Evolutionary conservation across 2,797 vertebrate species (phyloP), one percentile per base, ranked within the genome.

Genomic region (Sebastes vulpes): DNA sequence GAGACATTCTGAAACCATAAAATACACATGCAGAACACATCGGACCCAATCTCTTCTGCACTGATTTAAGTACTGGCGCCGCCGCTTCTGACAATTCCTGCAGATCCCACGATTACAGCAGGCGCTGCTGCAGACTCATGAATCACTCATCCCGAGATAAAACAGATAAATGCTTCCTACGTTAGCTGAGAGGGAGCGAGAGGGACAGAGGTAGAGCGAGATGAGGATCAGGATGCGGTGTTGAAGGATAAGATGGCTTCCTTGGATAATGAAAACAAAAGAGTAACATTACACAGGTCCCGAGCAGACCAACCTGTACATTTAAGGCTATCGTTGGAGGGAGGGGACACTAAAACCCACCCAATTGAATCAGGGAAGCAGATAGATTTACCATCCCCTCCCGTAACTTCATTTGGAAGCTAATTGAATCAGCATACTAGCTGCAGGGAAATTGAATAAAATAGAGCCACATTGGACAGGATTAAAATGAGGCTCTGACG

Each of bases 111-210:
- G 91, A 93, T 94, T 92, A 90, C 38, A 75, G 71, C 83, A 72
- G 77, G 77, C 64, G n/a, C 82, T 75, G 72, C 85, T 65, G 57
- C 80, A 80, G 83, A 92, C 90, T 92, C 90, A 88, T 89, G 87
- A 94, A 95, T 94, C 90, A 94, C 88, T 93, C 95, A 93, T 82
- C 65, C 73, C 21, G 3, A 81, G 91, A 95, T 94, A 87, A 94
- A 93, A 85, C 80, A 83, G 89, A 96, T 87, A 92, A 81, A 92
- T 85, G 90, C 75, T 76, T 77, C 81, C 85, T 65, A 31, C 7
- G 46, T 72, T 81, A n/a, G 84, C 73, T 74, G 60, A 65, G 72
- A 87, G 72, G 21, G 65, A 76, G 75, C 8, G 81, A 68, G 64
- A 28, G 60, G 35, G 83, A 53, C 12, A 52, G 31, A 65, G 60